Percentiles rank a stretch among this genome's conserved stretches.
Conservation (phyloP, 92 coral and sea anemone genomes). For the Anthopleura xanthogrammica region DNA sequence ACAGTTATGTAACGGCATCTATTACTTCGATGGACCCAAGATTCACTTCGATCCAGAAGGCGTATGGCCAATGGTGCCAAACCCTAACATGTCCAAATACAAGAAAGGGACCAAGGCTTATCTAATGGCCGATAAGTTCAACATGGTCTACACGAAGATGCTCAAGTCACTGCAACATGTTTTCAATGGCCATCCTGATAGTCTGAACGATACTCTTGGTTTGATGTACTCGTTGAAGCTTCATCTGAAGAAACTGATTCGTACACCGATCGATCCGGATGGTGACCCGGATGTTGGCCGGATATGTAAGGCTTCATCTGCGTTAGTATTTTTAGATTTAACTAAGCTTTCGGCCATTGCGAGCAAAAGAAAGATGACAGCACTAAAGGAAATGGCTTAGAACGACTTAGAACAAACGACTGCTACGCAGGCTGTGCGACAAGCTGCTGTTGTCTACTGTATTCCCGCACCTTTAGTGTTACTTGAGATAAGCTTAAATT, state of each 20-base stretch:
- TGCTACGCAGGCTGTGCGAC: no score
- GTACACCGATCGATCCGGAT: conserved; percentile 48
- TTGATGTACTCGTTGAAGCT: conserved; percentile 42
- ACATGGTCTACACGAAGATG: conserved; percentile 53
- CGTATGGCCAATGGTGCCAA: conserved; percentile 62
- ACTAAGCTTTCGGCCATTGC: no score
- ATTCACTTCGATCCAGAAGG: conserved; percentile 58
- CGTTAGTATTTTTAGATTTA: no score
- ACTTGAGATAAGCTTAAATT: no score
- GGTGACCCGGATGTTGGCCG: conserved; percentile 74
- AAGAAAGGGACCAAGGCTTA: conserved; percentile 26
- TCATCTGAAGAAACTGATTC: conserved; percentile 35
- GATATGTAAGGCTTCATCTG: no score
- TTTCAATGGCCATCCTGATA: conserved; percentile 61
- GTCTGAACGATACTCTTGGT: conserved; percentile 42
- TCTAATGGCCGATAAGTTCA: conserved; percentile 46
- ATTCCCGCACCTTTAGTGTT: no score
- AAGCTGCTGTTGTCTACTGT: no score
- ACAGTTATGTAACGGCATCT: conserved; percentile 51
- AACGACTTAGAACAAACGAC: no score
- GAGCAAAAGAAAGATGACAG: no score
- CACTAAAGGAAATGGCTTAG: no score
- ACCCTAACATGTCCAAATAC: conserved; percentile 56
- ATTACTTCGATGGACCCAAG: conserved; percentile 42
- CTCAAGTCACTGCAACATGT: conserved; percentile 59